phyloP scores from a whole-genome alignment of 2,797 vertebrate genomes.

The Melanotaenia maccullochi region DNA sequence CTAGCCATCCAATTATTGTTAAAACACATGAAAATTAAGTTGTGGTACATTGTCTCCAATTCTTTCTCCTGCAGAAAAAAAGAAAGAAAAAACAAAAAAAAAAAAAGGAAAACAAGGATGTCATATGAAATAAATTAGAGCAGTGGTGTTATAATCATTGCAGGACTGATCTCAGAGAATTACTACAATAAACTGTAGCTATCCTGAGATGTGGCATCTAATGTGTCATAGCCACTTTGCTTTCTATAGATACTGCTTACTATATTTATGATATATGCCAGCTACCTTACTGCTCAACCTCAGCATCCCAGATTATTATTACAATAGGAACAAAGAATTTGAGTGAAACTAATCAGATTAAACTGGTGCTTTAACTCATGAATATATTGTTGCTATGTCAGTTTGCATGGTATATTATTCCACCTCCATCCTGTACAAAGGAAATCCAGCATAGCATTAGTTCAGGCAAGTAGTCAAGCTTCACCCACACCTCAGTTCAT shows the following conservation, averaged over 20 bases:
- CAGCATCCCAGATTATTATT: conserved; percentile 62
- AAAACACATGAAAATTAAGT: conserved; percentile 42
- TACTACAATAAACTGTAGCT: conserved; percentile 58
- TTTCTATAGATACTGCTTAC: conserved; percentile 54
- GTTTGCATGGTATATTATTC: conserved; percentile 19
- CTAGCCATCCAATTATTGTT: conserved; percentile 46
- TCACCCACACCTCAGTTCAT: neutral
- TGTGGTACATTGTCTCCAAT: conserved; percentile 27
- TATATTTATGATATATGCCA: conserved; percentile 63
- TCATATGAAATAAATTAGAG: conserved; percentile 30
- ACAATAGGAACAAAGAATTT: conserved; percentile 59
- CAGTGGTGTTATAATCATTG: conserved; percentile 51
- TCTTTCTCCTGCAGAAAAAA: neutral
- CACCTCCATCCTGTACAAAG: conserved; percentile 1
- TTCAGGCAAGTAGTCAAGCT: neutral
- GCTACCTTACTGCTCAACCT: conserved; percentile 47
- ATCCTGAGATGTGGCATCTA: conserved; percentile 47
- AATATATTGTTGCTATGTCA: conserved; percentile 36
- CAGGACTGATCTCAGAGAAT: conserved; percentile 63
- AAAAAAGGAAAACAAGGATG: neutral
- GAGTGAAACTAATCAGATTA: conserved; percentile 71
- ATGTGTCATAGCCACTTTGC: conserved; percentile 54
- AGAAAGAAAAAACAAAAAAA: neutral
- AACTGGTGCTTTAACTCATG: conserved; percentile 30
- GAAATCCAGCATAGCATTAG: neutral